These are phyloP conservation scores for Gobiocypris rarus DNA, from an alignment of 2,113 vertebrate species.

Conservation along the genomic window DNA sequence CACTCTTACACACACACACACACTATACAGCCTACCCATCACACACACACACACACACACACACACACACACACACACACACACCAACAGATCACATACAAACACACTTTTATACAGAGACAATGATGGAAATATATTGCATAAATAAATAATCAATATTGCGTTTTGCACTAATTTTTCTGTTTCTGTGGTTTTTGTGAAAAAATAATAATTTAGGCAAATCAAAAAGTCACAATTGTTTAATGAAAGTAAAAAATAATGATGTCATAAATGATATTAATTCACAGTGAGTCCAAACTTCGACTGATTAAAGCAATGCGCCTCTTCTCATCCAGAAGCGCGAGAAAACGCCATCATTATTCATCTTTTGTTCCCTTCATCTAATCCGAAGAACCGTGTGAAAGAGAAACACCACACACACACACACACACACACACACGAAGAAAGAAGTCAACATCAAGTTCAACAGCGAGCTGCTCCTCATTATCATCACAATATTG, in stretches of 20 bases:
- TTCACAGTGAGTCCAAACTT: no score
- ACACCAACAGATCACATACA: no score
- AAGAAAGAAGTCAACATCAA: slow-evolving; percentile 90
- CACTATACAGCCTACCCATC: no score
- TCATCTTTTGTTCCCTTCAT: slow-evolving; percentile 17
- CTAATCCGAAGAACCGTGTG: slow-evolving; percentile 54
- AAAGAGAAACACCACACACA: slow-evolving; percentile 74
- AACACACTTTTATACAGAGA: background rate
- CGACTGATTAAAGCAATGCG: background rate
- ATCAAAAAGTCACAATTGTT: background rate
- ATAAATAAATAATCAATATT: background rate
- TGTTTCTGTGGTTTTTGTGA: background rate
- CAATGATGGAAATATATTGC: background rate
- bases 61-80: background rate
- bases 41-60: background rate
- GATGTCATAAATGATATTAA: no score
- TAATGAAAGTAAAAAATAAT: no score
- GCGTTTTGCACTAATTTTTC: background rate
- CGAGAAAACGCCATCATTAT: slow-evolving; percentile 4
- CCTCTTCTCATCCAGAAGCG: background rate
- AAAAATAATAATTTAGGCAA: background rate
- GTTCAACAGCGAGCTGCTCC: slow-evolving; percentile 85
- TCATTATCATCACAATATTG: slow-evolving; percentile 86
- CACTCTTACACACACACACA: background rate
- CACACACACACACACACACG: slow-evolving; percentile 78